Conservation (phyloP, 37 sponge, comb jelly and placozoan species). For the Ephydatia muelleri region DNA sequence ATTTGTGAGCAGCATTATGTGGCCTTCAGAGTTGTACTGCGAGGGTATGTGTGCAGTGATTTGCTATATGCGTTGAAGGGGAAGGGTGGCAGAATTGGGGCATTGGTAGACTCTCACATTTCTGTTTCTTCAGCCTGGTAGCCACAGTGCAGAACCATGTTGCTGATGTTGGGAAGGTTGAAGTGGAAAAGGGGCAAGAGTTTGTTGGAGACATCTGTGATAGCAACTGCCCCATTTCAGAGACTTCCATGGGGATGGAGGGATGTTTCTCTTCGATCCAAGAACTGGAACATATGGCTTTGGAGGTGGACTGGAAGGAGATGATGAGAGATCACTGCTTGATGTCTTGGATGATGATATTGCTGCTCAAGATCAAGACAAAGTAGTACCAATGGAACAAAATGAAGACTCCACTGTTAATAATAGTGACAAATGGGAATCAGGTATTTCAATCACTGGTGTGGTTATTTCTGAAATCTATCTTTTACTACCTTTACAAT, state of each 20-base stretch:
- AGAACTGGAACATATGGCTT: neutral
- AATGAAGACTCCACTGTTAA: too few species aligned
- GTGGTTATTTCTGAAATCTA: too few species aligned
- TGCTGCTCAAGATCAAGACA: neutral
- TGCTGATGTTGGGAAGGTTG: neutral
- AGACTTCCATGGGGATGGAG: neutral
- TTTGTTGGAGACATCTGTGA: slow-evolving; percentile 53
- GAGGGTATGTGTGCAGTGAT: neutral
- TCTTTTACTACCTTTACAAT: too few species aligned
- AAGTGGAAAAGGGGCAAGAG: slow-evolving; percentile 29
- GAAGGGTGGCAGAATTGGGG: neutral
- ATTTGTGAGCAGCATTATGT: slow-evolving; percentile 46
- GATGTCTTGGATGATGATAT: slow-evolving; percentile 1
- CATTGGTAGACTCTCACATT: neutral
- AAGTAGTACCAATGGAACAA: too few species aligned
- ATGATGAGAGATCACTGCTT: neutral
- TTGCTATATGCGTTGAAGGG: neutral
- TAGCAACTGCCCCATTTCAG: slow-evolving; percentile 39
- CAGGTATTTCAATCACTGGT: too few species aligned
- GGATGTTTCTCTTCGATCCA: neutral
- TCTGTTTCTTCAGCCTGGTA: neutral
- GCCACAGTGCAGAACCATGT: neutral
- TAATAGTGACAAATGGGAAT: too few species aligned
- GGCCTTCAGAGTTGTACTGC: slow-evolving; percentile 13
- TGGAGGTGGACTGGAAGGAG: neutral